These are phyloP conservation scores for Ctenoplectra terminalis DNA, from an alignment of 1,140 invertebrate genomes.

Conservation along the genomic window DNA sequence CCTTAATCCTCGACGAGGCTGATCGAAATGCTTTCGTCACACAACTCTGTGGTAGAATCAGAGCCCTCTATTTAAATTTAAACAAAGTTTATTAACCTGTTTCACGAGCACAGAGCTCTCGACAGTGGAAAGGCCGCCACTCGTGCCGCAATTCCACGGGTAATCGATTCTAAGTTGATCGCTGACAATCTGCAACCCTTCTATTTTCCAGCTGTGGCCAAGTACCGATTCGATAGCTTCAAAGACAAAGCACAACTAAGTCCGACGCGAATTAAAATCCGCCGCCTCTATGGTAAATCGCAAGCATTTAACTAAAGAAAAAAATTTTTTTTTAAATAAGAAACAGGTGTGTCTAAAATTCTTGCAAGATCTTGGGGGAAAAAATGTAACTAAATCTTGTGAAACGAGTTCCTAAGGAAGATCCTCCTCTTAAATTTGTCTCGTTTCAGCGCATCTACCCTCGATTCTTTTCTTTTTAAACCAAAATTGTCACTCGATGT, in stretches of 20 bases:
- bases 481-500: conserved; percentile 28
- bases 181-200: conserved; percentile 15
- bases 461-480: not conserved
- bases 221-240: not conserved
- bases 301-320: not conserved
- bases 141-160: not conserved
- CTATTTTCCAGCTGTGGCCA: not conserved
- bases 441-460: not conserved
- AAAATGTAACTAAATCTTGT: not conserved
- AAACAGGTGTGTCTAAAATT: not conserved
- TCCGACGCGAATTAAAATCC: too few relatives aligned
- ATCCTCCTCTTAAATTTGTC: not conserved
- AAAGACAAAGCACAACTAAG: too few relatives aligned
- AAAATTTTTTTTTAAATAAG: too few relatives aligned
- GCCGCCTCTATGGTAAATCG: not conserved
- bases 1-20: not conserved
- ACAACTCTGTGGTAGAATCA: not conserved
- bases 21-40: conserved; percentile 10
- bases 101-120: not conserved
- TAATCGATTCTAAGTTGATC: conserved; percentile 17
- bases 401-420: conserved; percentile 1
- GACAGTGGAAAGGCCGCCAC: conserved; percentile 18
- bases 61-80: conserved; percentile 47
- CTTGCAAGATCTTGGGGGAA: too few relatives aligned
- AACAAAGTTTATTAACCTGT: conserved; percentile 48